phyloP scores from a whole-genome alignment of 2,113 vertebrate genomes.

The Taurulus bubalis region DNA sequence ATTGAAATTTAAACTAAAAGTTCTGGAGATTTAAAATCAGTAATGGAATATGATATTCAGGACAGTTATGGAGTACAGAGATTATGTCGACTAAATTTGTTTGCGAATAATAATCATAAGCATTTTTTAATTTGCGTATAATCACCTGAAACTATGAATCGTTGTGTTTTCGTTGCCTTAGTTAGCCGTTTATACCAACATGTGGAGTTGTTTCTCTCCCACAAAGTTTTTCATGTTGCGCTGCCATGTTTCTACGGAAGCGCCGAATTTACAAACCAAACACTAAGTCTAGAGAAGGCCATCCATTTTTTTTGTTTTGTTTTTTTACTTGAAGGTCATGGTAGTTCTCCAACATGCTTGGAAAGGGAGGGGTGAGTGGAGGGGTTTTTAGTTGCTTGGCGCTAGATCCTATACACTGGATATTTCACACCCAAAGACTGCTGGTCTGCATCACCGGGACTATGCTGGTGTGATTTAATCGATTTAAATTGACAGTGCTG shows the following conservation, averaged over 20 bases:
- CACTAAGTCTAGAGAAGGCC: not conserved
- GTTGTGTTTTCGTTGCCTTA: not conserved
- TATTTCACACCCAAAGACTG: not conserved
- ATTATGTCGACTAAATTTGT: no score
- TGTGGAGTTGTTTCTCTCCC: no score
- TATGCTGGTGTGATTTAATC: not conserved
- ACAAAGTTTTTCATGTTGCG: no score
- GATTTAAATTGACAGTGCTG: not conserved
- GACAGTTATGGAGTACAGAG: no score
- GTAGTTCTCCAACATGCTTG: not conserved
- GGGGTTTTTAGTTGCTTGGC: not conserved
- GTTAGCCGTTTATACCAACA: not conserved
- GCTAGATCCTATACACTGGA: no score
- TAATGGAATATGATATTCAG: no score
- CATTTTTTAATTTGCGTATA: not conserved
- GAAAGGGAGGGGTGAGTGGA: not conserved
- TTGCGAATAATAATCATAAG: no score
- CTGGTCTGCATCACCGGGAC: not conserved
- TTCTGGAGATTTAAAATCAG: no score
- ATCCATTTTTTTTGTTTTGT: not conserved
- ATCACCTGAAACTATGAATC: not conserved
- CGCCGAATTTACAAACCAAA: not conserved
- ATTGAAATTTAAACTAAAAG: not conserved
- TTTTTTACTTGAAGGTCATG: not conserved
- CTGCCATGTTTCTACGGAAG: no score